Evolutionary conservation across 2,113 vertebrate genomes (phyloP).

Genomic region (Ciconia boyciana): DNA sequence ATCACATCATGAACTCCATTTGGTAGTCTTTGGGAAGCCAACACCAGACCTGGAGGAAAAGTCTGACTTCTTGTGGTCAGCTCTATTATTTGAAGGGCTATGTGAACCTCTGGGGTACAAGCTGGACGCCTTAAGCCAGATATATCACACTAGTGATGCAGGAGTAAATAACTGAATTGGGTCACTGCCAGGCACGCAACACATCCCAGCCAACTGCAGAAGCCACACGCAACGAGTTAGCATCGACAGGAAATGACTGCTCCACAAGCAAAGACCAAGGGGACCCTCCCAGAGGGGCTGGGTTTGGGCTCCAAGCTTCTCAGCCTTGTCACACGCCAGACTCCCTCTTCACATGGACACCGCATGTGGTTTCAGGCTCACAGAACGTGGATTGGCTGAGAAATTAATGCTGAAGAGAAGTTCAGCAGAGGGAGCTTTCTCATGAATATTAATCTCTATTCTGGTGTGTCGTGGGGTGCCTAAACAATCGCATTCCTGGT

Average conservation of each 20-base stretch:
- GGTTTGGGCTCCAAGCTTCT: not conserved
- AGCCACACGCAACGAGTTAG: not conserved
- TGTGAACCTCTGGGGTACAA: not conserved
- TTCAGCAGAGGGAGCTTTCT: not conserved
- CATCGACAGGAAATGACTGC: not conserved
- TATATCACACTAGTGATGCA: not conserved
- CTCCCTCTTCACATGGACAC: not conserved
- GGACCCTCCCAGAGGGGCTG: not conserved
- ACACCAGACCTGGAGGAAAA: not conserved
- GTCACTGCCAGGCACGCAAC: not conserved
- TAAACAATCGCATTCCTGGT: not conserved
- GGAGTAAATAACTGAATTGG: not conserved
- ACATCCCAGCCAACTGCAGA: not conserved
- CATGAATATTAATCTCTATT: not conserved
- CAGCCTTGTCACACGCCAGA: not conserved
- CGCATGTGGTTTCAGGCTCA: not conserved
- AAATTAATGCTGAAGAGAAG: not conserved
- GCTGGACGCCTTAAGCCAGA: not conserved
- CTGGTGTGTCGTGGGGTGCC: not conserved
- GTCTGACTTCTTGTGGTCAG: not conserved
- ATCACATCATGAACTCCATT: not conserved
- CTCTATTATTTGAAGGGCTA: not conserved
- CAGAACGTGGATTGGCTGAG: not conserved
- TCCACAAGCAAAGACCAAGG: not conserved
- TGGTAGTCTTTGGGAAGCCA: not conserved